A percentile compares a stretch with the other conserved stretches of the same genome.
Evolutionary conservation across 2,113 vertebrate species (phyloP).

Genomic region (Agelaius tricolor): DNA sequence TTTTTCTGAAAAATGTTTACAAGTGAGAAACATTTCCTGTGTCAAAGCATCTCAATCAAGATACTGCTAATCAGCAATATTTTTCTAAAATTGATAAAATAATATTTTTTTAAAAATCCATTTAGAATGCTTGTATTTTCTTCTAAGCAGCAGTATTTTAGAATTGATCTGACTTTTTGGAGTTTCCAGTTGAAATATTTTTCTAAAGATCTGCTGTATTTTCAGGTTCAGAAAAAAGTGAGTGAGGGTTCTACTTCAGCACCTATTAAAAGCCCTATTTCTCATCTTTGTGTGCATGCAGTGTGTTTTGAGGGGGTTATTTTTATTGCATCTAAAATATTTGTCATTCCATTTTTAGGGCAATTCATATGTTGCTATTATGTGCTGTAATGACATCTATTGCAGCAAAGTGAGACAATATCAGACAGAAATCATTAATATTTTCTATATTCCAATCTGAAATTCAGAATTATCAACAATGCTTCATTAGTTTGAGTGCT

Average conservation of each 20-base stretch:
- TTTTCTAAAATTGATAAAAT: background rate
- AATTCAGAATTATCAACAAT: constrained; percentile 41
- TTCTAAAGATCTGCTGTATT: background rate
- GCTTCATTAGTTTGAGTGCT: constrained; percentile 48
- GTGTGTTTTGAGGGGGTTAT: background rate
- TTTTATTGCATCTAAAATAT: constrained; percentile 9
- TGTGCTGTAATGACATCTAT: constrained; percentile 21
- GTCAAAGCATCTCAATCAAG: background rate
- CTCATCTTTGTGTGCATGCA: background rate
- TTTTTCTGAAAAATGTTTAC: background rate
- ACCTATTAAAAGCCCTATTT: background rate
- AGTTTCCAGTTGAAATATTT: background rate
- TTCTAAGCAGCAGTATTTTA: background rate
- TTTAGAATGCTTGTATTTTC: background rate
- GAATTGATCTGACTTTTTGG: background rate
- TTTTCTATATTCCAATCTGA: constrained; percentile 43
- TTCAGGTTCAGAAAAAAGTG: background rate
- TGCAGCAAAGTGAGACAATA: constrained; percentile 42
- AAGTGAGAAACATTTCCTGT: background rate
- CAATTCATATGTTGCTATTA: constrained; percentile 38
- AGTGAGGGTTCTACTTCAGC: background rate
- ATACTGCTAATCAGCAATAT: background rate
- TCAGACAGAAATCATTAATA: constrained; percentile 51
- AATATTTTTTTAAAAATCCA: background rate
- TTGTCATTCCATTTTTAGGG: constrained; percentile 29